Conservation (phyloP, 2,113 vertebrate genomes). For the Brachyhypopomus gauderio region DNA sequence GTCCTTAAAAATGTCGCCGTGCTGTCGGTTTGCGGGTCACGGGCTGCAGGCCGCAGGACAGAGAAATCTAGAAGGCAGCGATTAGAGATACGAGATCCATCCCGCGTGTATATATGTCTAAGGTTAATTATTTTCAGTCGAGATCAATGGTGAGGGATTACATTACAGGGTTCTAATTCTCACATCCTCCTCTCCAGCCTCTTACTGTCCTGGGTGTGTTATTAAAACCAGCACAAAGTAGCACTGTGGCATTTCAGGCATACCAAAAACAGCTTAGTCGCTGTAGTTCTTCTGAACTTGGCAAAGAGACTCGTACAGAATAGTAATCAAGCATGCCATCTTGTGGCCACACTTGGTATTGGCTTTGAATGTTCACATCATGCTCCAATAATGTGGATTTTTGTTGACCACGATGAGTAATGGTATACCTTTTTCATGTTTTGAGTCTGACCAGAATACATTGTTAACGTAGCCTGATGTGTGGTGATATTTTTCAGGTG, state of each 20-base stretch:
- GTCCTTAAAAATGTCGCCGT: neutral
- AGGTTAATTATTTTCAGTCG: too few relatives aligned
- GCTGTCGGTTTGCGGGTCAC: neutral
- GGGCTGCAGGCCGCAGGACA: neutral
- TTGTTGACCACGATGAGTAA: neutral
- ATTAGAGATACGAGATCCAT: neutral
- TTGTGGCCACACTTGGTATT: neutral
- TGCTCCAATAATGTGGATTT: neutral
- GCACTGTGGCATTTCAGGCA: too few relatives aligned
- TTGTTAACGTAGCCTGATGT: too few relatives aligned
- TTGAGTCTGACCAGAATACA: too few relatives aligned
- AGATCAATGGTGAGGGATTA: too few relatives aligned
- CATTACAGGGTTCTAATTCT: too few relatives aligned
- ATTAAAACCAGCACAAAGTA: too few relatives aligned
- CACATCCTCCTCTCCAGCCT: too few relatives aligned
- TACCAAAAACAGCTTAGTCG: too few relatives aligned
- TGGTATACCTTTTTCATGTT: neutral
- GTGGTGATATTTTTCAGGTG: slow-evolving; percentile 73
- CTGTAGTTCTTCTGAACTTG: neutral
- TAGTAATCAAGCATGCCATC: neutral
- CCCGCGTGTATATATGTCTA: too few relatives aligned
- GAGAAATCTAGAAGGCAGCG: neutral
- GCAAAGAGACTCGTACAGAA: neutral
- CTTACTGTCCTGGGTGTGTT: too few relatives aligned
- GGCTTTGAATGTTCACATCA: neutral